phyloP scores from a whole-genome alignment of 1,140 invertebrate species.

The Pseudomyrmex concolor region DNA sequence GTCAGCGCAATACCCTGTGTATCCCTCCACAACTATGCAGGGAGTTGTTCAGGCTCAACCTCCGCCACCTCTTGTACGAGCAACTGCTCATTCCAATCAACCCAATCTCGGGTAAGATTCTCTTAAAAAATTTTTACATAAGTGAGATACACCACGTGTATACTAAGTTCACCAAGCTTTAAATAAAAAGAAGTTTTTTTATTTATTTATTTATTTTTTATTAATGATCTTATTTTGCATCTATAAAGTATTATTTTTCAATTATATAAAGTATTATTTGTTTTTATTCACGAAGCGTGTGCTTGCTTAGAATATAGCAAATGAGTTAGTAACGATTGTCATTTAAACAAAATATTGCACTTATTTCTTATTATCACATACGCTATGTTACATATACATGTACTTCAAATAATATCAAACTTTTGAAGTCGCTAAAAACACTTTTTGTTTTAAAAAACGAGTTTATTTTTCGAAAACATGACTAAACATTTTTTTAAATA shows the following conservation, averaged over 20 bases:
- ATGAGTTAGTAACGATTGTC: slow-evolving; percentile 53
- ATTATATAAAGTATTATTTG: slow-evolving; percentile 22
- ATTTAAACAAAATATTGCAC: slow-evolving; percentile 24
- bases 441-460: background rate
- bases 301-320: slow-evolving; percentile 64
- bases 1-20: slow-evolving; percentile 82
- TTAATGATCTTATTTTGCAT: slow-evolving; percentile 50
- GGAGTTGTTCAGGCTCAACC: slow-evolving; percentile 85
- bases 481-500: too few relatives aligned
- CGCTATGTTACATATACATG: background rate
- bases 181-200: slow-evolving; percentile 34
- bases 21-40: slow-evolving; percentile 83
- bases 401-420: background rate
- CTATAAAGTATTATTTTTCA: slow-evolving; percentile 18
- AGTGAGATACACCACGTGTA: slow-evolving; percentile 41
- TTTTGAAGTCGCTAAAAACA: background rate
- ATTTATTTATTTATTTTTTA: slow-evolving; percentile 28
- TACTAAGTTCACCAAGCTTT: slow-evolving; percentile 52
- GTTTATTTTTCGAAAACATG: background rate
- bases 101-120: slow-evolving; percentile 82
- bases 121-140: slow-evolving; percentile 24
- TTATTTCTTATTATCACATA: background rate
- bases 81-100: slow-evolving; percentile 83
- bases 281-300: slow-evolving; percentile 36
- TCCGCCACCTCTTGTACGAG: slow-evolving; percentile 86